Percentiles rank a stretch among this genome's conserved stretches.
These are phyloP conservation scores for Lepus europaeus DNA, from an alignment of 2,113 vertebrate species.

Conservation along the genomic window DNA sequence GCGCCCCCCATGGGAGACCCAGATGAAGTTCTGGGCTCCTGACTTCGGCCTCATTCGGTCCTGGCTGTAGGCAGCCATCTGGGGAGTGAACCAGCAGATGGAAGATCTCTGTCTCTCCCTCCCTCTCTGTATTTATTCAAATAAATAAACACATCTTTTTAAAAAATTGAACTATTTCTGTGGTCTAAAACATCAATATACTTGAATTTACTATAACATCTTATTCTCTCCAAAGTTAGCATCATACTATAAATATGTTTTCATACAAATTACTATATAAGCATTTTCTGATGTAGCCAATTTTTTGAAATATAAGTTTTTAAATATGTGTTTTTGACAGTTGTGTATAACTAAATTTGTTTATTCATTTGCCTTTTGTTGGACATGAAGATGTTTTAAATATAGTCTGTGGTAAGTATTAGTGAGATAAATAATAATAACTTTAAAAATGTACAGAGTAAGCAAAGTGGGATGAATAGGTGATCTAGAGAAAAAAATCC, in stretches of 20 bases:
- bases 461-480: background rate
- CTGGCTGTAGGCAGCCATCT: too few relatives aligned
- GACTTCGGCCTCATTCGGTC: too few relatives aligned
- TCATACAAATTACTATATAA: constrained; percentile 38
- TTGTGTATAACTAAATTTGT: background rate
- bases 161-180: background rate
- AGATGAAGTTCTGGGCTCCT: too few relatives aligned
- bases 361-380: constrained; percentile 29
- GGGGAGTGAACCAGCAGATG: too few relatives aligned
- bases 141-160: too few relatives aligned
- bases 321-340: background rate
- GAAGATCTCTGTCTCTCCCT: too few relatives aligned
- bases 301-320: constrained; percentile 5
- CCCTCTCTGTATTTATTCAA: too few relatives aligned
- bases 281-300: background rate
- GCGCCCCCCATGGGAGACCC: too few relatives aligned
- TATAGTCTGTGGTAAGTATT: background rate
- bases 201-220: background rate
- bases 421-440: constrained; percentile 1
- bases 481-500: background rate
- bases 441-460: constrained; percentile 9
- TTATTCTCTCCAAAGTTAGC: background rate
- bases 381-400: background rate
- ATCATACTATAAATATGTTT: background rate
- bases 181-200: background rate